These are phyloP conservation scores for Euphonia xanthogaster DNA, from an alignment of 2,797 vertebrate species.

Conservation along the genomic window DNA sequence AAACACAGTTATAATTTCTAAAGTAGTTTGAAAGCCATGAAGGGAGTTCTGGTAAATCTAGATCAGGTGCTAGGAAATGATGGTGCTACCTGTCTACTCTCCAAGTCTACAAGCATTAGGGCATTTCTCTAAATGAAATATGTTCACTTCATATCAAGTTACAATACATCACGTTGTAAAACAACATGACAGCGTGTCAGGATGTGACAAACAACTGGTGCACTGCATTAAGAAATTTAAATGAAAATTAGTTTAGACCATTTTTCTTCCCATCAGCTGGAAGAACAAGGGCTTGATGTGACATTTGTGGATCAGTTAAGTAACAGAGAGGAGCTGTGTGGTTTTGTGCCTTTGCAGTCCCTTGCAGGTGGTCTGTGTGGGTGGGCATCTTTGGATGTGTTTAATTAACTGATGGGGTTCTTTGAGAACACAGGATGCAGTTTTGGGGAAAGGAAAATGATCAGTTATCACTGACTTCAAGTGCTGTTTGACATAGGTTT, in stretches of 20 bases:
- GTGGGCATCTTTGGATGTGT: neutral
- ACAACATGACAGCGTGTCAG: conserved; percentile 15
- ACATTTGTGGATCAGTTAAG: conserved; percentile 23
- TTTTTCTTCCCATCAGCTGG: conserved; percentile 51
- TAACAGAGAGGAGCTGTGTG: neutral
- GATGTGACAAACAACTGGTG: conserved; percentile 47
- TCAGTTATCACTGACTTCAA: neutral
- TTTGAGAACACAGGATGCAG: neutral
- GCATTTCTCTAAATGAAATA: conserved; percentile 52
- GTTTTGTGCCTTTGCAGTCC: neutral
- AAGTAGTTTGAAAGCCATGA: neutral
- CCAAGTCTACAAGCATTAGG: conserved; percentile 25
- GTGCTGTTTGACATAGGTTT: conserved; percentile 26
- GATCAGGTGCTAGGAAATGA: neutral
- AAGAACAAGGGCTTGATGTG: neutral
- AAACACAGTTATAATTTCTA: neutral
- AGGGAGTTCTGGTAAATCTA: conserved; percentile 19
- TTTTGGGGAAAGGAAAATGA: neutral
- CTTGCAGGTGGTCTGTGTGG: neutral
- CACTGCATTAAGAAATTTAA: conserved; percentile 58
- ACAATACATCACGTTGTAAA: conserved; percentile 39
- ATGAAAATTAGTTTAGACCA: conserved; percentile 45
- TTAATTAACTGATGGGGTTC: neutral
- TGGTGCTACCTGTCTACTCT: neutral
- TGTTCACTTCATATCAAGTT: conserved; percentile 41